Percentiles rank a stretch among this genome's conserved stretches.
Evolutionary conservation across 1,140 invertebrate species (phyloP).

Genomic region (Theocolax elegans): DNA sequence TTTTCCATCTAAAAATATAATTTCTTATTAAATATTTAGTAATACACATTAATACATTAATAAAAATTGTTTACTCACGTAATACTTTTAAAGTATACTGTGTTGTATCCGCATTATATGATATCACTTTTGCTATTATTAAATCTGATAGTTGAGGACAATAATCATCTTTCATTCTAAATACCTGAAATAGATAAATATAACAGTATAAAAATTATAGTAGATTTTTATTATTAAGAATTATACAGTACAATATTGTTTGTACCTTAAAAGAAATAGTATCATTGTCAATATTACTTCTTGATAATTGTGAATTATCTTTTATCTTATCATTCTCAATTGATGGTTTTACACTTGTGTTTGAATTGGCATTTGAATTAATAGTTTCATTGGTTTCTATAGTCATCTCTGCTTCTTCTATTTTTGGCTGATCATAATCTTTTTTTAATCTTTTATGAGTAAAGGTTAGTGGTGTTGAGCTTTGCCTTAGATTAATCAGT

Average conservation of each 20-base stretch:
- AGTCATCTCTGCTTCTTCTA: slow-evolving; percentile 2
- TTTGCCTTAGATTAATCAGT: slow-evolving; percentile 50
- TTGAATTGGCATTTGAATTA: not conserved
- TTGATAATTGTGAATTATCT: slow-evolving; percentile 9
- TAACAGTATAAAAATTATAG: not conserved
- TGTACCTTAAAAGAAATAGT: slow-evolving; percentile 55
- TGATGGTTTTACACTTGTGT: not conserved
- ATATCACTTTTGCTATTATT: slow-evolving; percentile 47
- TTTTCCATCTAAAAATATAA: slow-evolving; percentile 47
- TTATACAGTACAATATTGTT: too few species aligned
- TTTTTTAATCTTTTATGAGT: slow-evolving; percentile 35
- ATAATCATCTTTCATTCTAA: slow-evolving; percentile 51
- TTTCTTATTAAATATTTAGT: not conserved
- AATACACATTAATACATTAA: not conserved
- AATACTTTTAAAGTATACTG: slow-evolving; percentile 46
- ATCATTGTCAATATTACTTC: slow-evolving; percentile 41
- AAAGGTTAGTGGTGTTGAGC: slow-evolving; percentile 52
- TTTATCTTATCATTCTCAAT: not conserved
- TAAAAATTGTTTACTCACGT: slow-evolving; percentile 40
- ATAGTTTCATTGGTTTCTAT: not conserved
- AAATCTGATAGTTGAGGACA: slow-evolving; percentile 50
- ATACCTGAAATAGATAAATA: slow-evolving; percentile 45
- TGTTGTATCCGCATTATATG: not conserved
- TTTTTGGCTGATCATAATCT: not conserved
- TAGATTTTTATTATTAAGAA: not conserved